Evolutionary conservation across 2,113 vertebrate species (phyloP).

Genomic region (Mesoclemmys tuberculata): DNA sequence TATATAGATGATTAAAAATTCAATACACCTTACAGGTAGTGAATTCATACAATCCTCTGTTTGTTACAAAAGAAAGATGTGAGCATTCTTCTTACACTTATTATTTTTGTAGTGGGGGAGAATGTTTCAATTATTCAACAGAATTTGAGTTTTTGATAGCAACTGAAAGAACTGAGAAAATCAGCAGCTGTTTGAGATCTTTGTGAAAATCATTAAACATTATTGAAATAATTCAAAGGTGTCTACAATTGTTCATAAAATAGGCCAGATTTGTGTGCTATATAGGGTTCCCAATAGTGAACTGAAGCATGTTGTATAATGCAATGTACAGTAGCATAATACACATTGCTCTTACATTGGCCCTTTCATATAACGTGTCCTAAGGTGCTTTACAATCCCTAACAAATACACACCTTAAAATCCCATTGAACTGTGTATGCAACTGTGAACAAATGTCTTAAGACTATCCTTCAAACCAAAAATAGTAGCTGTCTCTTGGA

Average conservation of each 20-base stretch:
- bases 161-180: neutral
- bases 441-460: constrained; percentile 69
- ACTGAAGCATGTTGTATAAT: constrained; percentile 50
- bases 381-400: constrained; percentile 71
- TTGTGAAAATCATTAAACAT: constrained; percentile 38
- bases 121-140: constrained; percentile 30
- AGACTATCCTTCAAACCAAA: constrained; percentile 15
- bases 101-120: constrained; percentile 39
- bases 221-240: constrained; percentile 47
- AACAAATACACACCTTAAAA: constrained; percentile 67
- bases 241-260: constrained; percentile 43
- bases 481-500: constrained; percentile 37
- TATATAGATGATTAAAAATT: constrained; percentile 76
- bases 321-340: constrained; percentile 40
- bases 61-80: constrained; percentile 41
- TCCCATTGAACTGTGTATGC: constrained; percentile 48
- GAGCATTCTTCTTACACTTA: neutral
- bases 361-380: constrained; percentile 61
- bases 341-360: constrained; percentile 59
- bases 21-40: constrained; percentile 69
- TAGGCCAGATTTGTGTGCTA: constrained; percentile 29
- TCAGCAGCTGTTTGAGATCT: constrained; percentile 6
- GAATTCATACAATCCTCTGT: neutral
- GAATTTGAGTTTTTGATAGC: constrained; percentile 7
- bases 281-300: constrained; percentile 44